A percentile compares a stretch with the other conserved stretches of the same genome.
Evolutionary conservation across 2,888 invertebrate species (phyloP).

Genomic region (Phrixothrix hirtus): DNA sequence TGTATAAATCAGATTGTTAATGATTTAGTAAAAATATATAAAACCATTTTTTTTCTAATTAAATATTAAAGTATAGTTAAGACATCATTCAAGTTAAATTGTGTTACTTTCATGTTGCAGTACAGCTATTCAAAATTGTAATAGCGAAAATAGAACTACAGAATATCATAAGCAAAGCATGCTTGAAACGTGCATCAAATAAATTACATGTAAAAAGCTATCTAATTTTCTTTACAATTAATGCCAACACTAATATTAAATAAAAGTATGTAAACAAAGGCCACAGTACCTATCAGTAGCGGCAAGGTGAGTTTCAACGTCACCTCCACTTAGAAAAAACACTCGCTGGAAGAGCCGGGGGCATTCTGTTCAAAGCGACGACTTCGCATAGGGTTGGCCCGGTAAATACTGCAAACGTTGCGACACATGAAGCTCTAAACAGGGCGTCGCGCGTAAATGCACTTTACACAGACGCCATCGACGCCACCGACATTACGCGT

Average conservation of each 20-base stretch:
- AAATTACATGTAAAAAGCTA: too few species aligned
- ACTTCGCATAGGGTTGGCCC: slow-evolving; percentile 17
- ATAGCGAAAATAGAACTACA: too few species aligned
- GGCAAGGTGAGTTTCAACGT: slow-evolving; percentile 18
- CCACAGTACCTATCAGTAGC: slow-evolving; percentile 20
- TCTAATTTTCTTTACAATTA: too few species aligned
- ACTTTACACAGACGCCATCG: slow-evolving; percentile 32
- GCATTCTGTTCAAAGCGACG: slow-evolving; percentile 19
- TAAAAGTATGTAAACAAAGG: slow-evolving; percentile 18
- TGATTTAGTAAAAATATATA: too few species aligned
- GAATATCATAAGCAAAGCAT: too few species aligned
- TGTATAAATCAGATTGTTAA: too few species aligned
- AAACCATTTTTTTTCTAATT: too few species aligned
- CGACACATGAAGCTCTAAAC: slow-evolving; percentile 26
- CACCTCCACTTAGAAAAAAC: slow-evolving; percentile 27
- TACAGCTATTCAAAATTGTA: too few species aligned
- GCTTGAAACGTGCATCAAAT: too few species aligned
- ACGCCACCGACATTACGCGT: slow-evolving; percentile 31
- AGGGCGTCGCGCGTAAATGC: slow-evolving; percentile 36
- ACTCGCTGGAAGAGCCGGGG: slow-evolving; percentile 11
- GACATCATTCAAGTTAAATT: too few species aligned
- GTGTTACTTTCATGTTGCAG: too few species aligned
- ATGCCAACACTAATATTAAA: not conserved
- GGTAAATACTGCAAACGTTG: slow-evolving; percentile 13
- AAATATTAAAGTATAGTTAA: too few species aligned